These are phyloP conservation scores for Rhodeus uyekii DNA, from an alignment of 2,797 vertebrate species.

Conservation along the genomic window DNA sequence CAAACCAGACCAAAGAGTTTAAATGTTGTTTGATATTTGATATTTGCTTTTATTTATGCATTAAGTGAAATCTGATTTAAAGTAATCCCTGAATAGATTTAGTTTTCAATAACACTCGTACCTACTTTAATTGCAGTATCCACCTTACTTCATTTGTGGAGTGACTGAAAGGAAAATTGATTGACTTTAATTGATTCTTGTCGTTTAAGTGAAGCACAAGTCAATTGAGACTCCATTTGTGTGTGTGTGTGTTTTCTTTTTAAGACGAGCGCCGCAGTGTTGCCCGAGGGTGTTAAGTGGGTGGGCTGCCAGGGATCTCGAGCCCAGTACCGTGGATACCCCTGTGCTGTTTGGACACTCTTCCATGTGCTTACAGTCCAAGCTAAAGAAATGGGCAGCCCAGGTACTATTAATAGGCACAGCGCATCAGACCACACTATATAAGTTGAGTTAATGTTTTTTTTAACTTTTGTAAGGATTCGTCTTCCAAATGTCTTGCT, in stretches of 20 bases:
- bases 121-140: constrained; percentile 4
- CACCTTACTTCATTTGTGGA: constrained; percentile 29
- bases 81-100: background rate
- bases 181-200: constrained; percentile 34
- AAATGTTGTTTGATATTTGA: constrained; percentile 10
- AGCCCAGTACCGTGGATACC: constrained; percentile 83
- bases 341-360: constrained; percentile 90
- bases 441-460: no score
- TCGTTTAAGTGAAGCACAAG: constrained; percentile 9
- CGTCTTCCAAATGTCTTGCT: background rate
- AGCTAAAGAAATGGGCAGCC: constrained; percentile 57
- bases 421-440: background rate
- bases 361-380: constrained; percentile 91
- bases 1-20: background rate
- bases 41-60: background rate
- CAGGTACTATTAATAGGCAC: constrained; percentile 60
- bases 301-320: constrained; percentile 90
- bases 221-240: constrained; percentile 27
- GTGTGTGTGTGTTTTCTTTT: constrained; percentile 41
- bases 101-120: background rate
- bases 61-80: background rate
- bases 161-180: constrained; percentile 38
- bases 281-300: constrained; percentile 81
- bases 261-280: constrained; percentile 69
- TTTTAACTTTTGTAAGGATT: background rate